Evolutionary conservation across 2,888 invertebrate genomes (phyloP).

Genomic region (Malachius bipustulatus): DNA sequence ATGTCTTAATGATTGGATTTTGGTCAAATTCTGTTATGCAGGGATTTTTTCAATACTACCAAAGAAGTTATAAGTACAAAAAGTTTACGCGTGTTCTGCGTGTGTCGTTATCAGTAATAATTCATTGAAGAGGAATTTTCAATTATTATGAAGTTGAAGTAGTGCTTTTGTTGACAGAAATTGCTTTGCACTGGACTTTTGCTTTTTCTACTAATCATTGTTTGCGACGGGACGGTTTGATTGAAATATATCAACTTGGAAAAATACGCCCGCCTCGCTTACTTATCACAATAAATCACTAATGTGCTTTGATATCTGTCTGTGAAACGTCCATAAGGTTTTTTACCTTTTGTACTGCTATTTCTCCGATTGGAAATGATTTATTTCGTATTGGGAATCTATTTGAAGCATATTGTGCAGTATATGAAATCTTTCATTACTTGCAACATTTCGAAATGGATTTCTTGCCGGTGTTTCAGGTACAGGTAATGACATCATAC

Average conservation of each 20-base stretch:
- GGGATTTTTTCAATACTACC: no score
- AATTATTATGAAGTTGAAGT: no score
- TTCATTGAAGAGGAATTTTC: no score
- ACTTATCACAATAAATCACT: conserved; percentile 34
- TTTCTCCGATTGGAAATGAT: conserved; percentile 27
- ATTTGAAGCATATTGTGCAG: conserved; percentile 19
- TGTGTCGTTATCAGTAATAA: no score
- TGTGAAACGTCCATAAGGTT: conserved; percentile 26
- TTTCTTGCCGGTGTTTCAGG: background rate
- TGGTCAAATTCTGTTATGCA: no score
- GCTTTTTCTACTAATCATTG: conserved; percentile 36
- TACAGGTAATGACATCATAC: conserved; percentile 2
- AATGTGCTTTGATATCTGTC: conserved; percentile 28
- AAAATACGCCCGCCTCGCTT: conserved; percentile 29
- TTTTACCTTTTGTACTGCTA: conserved; percentile 23
- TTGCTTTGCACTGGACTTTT: no score
- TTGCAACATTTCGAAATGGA: conserved; percentile 8
- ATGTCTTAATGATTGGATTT: no score
- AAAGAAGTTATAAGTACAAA: no score
- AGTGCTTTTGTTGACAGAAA: no score
- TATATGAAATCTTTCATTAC: conserved; percentile 21
- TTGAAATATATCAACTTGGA: conserved; percentile 36
- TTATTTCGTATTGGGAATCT: conserved; percentile 26
- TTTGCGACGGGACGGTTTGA: conserved; percentile 34
- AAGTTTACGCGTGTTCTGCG: no score